Evolutionary conservation across 2,113 vertebrate species (phyloP).

Genomic region (Rhinolophus sinicus): DNA sequence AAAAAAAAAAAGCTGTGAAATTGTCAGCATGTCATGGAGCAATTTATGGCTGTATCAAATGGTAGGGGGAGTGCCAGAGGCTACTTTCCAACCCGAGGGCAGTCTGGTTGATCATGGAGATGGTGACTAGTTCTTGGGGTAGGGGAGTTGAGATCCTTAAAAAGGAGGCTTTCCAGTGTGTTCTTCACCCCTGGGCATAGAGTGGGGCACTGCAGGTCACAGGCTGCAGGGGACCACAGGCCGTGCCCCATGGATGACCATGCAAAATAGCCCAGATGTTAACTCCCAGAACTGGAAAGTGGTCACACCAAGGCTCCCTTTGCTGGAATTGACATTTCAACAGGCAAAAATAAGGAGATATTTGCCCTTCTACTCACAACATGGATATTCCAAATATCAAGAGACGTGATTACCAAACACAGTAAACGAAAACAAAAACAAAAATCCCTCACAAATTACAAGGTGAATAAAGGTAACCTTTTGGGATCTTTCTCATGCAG

Average conservation of each 20-base stretch:
- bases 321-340: conserved; percentile 94
- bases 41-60: background rate
- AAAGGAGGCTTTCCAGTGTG: background rate
- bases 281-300: conserved; percentile 93
- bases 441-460: background rate
- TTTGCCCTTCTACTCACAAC: conserved; percentile 95
- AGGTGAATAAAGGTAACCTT: background rate
- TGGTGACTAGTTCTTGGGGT: background rate
- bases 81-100: background rate
- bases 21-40: background rate
- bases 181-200: background rate
- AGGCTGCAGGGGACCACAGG: background rate
- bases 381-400: conserved; percentile 95
- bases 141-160: background rate
- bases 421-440: no score
- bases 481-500: background rate
- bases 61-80: background rate
- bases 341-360: conserved; percentile 95
- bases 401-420: conserved; percentile 91
- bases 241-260: conserved; percentile 81
- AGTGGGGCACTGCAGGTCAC: background rate
- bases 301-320: conserved; percentile 94
- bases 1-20: background rate
- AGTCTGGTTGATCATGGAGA: background rate
- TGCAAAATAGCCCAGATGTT: conserved; percentile 95